Evolutionary conservation across 1,140 invertebrate genomes (phyloP), one percentile per base, ranked within the genome.

Genomic region (Drosophila baimaii): DNA sequence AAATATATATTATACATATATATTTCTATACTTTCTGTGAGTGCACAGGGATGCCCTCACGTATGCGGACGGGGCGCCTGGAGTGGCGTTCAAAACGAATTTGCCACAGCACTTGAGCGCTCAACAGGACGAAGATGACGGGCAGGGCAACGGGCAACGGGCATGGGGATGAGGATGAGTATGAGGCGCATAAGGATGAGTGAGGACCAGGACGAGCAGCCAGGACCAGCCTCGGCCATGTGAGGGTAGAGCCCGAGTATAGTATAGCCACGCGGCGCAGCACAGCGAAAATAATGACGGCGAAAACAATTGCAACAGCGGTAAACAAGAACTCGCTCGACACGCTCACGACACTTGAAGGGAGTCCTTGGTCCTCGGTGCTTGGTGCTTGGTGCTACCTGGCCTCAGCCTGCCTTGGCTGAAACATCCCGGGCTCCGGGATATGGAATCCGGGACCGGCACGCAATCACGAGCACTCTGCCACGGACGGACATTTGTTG

Each of bases 31-130:
- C 3, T 49, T 49, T 41, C 62, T 8, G 12, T 1, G 0, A 65
- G 65, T 69, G 65, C 51, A 70, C 3, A 31, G 27, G 43, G 27
- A 68, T 71, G 43, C 68, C 65, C 65, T 71, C 68, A 71, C 68
- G 65, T 71, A 71, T 71, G 43, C 47, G 79, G 69, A 77, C 79
- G 59, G 63, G 68, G 59, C 56, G 72, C 44, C 65, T 78, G 70
- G 82, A 86, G 83, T 82, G 75, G 79, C 70, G 84, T 78, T 89
- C 84, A 89, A 88, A 88, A 88, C 84, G 84, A 89, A 88, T 88
- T 88, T 88, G 84, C 84, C 84, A 88, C 84, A 88, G 84, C 84
- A 89, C 84, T 88, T 88, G 84, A 83, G 84, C 84, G 84, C 84
- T 88, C 81, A 88, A 88, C 85, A 88, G 68, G 66, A 77, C 52